These are phyloP conservation scores for Strigamia crassipes DNA, from an alignment of 2,888 invertebrate species.

Conservation along the genomic window DNA sequence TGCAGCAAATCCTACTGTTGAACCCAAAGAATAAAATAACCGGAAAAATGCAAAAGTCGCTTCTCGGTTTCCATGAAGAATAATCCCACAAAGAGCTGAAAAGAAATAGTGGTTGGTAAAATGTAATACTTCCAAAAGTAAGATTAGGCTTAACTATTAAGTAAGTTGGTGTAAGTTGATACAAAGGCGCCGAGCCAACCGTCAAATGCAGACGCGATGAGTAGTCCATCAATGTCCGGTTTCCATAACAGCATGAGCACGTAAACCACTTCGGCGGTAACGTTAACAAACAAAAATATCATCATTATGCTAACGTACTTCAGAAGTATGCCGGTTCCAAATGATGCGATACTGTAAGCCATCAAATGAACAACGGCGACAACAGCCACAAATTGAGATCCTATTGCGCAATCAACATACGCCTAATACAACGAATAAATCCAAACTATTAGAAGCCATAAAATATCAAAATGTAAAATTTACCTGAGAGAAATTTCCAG, in stretches of 20 bases:
- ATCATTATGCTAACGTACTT: neutral
- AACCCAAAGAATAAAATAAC: neutral
- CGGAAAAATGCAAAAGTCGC: neutral
- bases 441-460: neutral
- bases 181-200: neutral
- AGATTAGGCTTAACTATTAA: neutral
- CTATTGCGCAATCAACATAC: neutral
- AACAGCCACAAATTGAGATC: neutral
- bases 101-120: neutral
- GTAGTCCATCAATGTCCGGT: neutral
- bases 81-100: neutral
- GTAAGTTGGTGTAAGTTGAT: neutral
- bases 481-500: constrained; percentile 21
- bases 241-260: neutral
- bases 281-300: neutral
- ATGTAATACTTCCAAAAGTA: neutral
- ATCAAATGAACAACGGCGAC: neutral
- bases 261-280: neutral
- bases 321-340: neutral
- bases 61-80: constrained; percentile 17
- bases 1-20: neutral
- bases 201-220: neutral
- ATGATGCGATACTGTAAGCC: neutral
- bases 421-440: neutral
- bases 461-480: neutral